These are phyloP conservation scores for Chelon labrosus DNA, from an alignment of 2,797 vertebrate genomes.

Conservation along the genomic window DNA sequence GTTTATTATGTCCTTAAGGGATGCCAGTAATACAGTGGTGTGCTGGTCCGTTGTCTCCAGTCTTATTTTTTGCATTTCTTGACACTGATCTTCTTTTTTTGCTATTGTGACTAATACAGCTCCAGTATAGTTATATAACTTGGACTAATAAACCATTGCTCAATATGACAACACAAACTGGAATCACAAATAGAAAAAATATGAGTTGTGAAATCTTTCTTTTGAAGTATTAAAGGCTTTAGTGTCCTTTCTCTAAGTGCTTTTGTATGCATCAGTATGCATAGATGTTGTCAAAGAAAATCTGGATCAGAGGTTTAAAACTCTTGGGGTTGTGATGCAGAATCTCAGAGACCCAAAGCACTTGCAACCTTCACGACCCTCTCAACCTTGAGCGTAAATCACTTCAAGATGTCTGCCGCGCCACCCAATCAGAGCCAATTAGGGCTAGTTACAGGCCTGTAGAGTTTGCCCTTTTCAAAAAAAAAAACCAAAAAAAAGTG, in stretches of 20 bases:
- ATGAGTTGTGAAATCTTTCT: conserved; percentile 5
- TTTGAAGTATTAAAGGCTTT: conserved; percentile 27
- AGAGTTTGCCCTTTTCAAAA: conserved; percentile 55
- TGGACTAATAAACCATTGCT: conserved; percentile 7
- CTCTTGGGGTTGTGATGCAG: conserved; percentile 50
- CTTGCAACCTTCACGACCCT: conserved; percentile 51
- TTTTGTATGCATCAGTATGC: conserved; percentile 44
- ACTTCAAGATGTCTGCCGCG: conserved; percentile 78
- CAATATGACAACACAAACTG: conserved; percentile 1
- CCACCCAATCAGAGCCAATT: conserved; percentile 75
- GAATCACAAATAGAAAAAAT: conserved; percentile 10
- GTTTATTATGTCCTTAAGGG: conserved; percentile 42
- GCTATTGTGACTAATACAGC: background rate
- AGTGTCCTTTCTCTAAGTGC: conserved; percentile 9
- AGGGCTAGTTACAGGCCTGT: conserved; percentile 59
- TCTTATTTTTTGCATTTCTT: background rate
- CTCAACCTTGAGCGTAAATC: conserved; percentile 75
- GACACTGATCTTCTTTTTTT: background rate
- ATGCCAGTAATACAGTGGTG: background rate
- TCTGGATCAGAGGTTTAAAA: conserved; percentile 39
- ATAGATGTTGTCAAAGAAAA: conserved; percentile 40
- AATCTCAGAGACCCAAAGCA: conserved; percentile 33
- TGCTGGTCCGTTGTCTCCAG: background rate
- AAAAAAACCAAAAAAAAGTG: background rate
- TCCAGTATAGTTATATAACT: conserved; percentile 17